phyloP scores from a whole-genome alignment of 92 coral and sea anemone species.

The Palythoa grandis region DNA sequence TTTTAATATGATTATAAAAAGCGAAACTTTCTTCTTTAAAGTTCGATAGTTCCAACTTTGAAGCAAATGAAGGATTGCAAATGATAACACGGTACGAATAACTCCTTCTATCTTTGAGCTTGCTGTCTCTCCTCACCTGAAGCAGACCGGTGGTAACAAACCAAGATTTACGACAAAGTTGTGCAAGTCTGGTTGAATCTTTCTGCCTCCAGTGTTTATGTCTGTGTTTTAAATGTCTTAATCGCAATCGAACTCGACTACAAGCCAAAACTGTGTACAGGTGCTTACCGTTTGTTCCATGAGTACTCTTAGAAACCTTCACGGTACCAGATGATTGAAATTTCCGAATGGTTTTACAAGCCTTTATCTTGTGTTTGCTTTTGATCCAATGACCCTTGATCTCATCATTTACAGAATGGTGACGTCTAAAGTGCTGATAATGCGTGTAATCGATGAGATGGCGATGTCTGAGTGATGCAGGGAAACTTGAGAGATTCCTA shows the following conservation, averaged over 20 bases:
- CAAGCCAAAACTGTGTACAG: constrained; percentile 79
- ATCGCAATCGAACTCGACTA: constrained; percentile 65
- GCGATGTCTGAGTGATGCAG: constrained; percentile 36
- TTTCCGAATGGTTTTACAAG: constrained; percentile 68
- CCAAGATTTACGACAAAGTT: constrained; percentile 74
- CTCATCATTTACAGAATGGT: constrained; percentile 79
- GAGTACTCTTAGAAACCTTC: constrained; percentile 51
- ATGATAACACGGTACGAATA: constrained; percentile 56
- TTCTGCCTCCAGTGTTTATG: constrained; percentile 1
- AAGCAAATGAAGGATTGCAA: constrained; percentile 66
- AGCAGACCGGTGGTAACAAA: constrained; percentile 67
- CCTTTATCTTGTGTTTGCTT: constrained; percentile 65
- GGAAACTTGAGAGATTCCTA: not conserved
- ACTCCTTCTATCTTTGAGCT: not conserved
- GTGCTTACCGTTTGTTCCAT: constrained; percentile 38
- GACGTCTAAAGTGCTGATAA: constrained; percentile 64
- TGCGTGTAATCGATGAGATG: constrained; percentile 68
- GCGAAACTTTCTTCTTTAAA: constrained; percentile 15
- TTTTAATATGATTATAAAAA: not conserved
- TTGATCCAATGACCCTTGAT: constrained; percentile 81
- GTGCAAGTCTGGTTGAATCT: constrained; percentile 50
- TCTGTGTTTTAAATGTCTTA: constrained; percentile 39
- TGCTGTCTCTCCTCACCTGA: constrained; percentile 44
- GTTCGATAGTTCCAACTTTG: constrained; percentile 30
- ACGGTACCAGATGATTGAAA: constrained; percentile 84